Conservation (phyloP, 2,888 invertebrate genomes). For the Cerastis rubricosa region DNA sequence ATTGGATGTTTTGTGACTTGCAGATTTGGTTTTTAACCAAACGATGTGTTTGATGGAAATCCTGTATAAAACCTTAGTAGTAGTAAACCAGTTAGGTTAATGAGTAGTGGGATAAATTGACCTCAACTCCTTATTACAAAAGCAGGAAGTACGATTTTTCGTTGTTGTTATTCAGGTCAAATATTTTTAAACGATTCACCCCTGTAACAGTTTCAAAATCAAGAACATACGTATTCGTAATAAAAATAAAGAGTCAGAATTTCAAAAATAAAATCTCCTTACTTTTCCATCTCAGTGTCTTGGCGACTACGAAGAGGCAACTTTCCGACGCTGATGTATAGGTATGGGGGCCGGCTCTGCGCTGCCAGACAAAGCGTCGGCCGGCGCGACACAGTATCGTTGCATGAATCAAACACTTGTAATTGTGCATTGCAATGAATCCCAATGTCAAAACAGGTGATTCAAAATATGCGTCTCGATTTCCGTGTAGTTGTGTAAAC, state of each 20-base stretch:
- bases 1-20: background rate
- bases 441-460: slow-evolving; percentile 79
- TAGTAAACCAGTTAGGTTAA: background rate
- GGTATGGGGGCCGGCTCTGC: slow-evolving; percentile 63
- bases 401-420: slow-evolving; percentile 70
- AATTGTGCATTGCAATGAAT: slow-evolving; percentile 66
- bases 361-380: slow-evolving; percentile 79
- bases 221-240: background rate
- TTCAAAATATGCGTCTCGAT: slow-evolving; percentile 58
- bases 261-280: background rate
- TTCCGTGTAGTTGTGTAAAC: slow-evolving; percentile 66
- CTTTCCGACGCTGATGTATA: slow-evolving; percentile 68
- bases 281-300: slow-evolving; percentile 62
- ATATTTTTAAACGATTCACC: background rate
- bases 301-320: slow-evolving; percentile 64
- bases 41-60: background rate
- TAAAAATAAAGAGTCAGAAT: background rate
- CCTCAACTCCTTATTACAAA: background rate
- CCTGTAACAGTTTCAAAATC: background rate
- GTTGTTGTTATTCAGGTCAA: background rate
- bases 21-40: too few species aligned
- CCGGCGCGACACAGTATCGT: slow-evolving; percentile 66
- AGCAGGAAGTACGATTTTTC: background rate
- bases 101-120: background rate
- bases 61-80: background rate